Evolutionary conservation across 1,140 invertebrate genomes (phyloP).

Genomic region (Drosophila nannoptera): DNA sequence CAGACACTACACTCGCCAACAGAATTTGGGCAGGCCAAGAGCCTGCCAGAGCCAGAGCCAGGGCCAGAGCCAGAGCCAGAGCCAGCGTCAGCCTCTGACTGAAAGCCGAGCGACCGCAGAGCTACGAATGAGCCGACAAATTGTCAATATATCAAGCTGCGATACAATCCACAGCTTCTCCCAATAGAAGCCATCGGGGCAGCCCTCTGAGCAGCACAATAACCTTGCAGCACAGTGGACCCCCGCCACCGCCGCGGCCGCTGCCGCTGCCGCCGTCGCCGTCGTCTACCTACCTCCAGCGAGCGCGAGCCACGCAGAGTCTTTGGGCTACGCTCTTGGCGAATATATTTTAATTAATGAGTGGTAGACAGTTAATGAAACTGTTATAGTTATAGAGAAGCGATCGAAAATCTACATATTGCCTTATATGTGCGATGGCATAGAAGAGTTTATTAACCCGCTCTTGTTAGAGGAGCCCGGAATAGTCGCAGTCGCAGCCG

Average conservation of each 20-base stretch:
- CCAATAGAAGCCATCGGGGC: too few relatives aligned
- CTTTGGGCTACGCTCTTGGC: constrained; percentile 47
- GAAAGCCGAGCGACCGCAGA: too few relatives aligned
- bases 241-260: too few relatives aligned
- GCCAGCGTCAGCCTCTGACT: too few relatives aligned
- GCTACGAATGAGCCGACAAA: too few relatives aligned
- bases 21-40: constrained; percentile 13
- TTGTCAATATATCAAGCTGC: too few relatives aligned
- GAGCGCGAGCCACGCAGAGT: constrained; percentile 2
- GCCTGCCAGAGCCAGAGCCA: too few relatives aligned
- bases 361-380: constrained; percentile 68
- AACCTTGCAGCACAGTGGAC: constrained; percentile 18
- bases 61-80: too few relatives aligned
- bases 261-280: too few relatives aligned
- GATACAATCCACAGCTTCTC: too few relatives aligned
- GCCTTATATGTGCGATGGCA: constrained; percentile 51
- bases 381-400: constrained; percentile 72
- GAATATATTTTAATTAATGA: constrained; percentile 77
- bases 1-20: constrained; percentile 51
- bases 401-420: constrained; percentile 43
- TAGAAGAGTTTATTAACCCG: constrained; percentile 68
- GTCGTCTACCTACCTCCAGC: constrained; percentile 9
- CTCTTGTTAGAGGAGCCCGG: constrained; percentile 25
- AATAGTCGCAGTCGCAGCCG: background rate
- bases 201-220: too few relatives aligned